These are phyloP conservation scores for Eudasyphora cyanicolor DNA, from an alignment of 2,888 invertebrate genomes.

Conservation along the genomic window DNA sequence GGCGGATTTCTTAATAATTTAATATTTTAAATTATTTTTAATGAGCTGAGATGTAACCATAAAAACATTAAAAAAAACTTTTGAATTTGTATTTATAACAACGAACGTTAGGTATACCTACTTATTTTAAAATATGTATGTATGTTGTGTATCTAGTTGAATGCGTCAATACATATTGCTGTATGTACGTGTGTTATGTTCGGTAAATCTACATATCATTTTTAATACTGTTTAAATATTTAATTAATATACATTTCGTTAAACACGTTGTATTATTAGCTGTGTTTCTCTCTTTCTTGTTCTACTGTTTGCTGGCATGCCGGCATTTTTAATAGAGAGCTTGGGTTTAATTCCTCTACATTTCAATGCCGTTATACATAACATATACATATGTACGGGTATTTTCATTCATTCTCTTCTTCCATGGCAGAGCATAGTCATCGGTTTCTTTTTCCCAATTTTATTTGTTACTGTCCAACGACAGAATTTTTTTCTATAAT, in stretches of 20 bases:
- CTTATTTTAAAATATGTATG: no score
- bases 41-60: no score
- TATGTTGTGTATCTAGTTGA: no score
- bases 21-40: no score
- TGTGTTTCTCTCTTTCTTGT: not conserved
- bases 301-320: not conserved
- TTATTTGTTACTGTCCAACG: not conserved
- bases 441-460: not conserved
- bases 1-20: no score
- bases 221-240: not conserved
- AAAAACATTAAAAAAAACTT: no score
- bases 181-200: no score
- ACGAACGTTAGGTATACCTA: no score
- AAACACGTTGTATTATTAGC: not conserved
- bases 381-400: no score
- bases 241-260: slow-evolving; percentile 5
- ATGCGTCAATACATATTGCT: no score
- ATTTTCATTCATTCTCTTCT: not conserved
- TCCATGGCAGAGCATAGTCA: not conserved
- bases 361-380: no score
- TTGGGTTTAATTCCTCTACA: not conserved
- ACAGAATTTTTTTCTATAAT: slow-evolving; percentile 6
- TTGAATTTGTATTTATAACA: no score
- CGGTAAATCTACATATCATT: not conserved
- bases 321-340: not conserved